phyloP scores from a whole-genome alignment of 1,140 invertebrate species.

The Megathymus violae region DNA sequence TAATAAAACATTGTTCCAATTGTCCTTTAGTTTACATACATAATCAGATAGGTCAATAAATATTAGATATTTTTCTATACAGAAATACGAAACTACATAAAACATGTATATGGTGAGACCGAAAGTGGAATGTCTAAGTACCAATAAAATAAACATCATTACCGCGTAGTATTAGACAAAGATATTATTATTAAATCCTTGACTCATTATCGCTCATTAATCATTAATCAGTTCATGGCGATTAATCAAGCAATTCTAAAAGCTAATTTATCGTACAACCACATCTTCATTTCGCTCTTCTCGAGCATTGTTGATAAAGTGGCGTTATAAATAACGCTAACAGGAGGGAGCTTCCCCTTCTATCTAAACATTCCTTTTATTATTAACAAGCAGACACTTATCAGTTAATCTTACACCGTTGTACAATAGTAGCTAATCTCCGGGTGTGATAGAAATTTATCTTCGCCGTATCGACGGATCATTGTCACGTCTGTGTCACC shows the following conservation, averaged over 20 bases:
- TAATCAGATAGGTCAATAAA: no score
- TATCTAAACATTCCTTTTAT: slow-evolving; percentile 76
- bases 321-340: slow-evolving; percentile 60
- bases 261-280: slow-evolving; percentile 26
- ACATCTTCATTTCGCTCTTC: slow-evolving; percentile 22
- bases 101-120: no score
- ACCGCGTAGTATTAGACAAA: no score
- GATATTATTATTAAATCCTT: no score
- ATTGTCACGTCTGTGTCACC: slow-evolving; percentile 63
- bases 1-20: no score
- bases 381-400: slow-evolving; percentile 81
- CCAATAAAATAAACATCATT: no score
- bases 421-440: slow-evolving; percentile 78
- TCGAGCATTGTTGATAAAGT: slow-evolving; percentile 40
- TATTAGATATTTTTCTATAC: no score
- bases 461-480: slow-evolving; percentile 58
- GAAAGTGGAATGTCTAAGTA: no score
- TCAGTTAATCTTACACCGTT: slow-evolving; percentile 81
- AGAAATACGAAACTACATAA: no score
- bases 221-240: slow-evolving; percentile 14
- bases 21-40: no score
- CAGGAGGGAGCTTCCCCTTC: slow-evolving; percentile 50
- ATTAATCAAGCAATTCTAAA: slow-evolving; percentile 20
- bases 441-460: slow-evolving; percentile 80
- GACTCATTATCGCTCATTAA: no score